Evolutionary conservation across 2,888 invertebrate genomes (phyloP).

Genomic region (Lymantria monacha): DNA sequence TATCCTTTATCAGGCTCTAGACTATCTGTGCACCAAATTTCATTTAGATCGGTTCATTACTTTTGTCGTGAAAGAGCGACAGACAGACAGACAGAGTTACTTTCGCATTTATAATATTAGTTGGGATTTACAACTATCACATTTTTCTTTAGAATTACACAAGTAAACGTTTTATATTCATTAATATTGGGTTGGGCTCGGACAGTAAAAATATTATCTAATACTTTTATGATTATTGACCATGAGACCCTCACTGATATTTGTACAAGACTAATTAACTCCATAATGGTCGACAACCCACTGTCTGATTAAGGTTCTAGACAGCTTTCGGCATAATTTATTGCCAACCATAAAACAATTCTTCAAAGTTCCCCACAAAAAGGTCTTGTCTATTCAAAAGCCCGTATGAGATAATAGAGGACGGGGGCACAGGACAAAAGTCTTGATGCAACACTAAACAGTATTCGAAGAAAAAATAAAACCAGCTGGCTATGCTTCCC

Average conservation of each 20-base stretch:
- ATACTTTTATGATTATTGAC: constrained; percentile 23
- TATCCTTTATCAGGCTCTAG: too few relatives aligned
- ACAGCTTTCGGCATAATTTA: constrained; percentile 62
- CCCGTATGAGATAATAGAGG: constrained; percentile 71
- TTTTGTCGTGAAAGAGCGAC: too few relatives aligned
- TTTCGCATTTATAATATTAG: too few relatives aligned
- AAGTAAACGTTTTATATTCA: constrained; percentile 11
- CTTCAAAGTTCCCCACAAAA: constrained; percentile 75
- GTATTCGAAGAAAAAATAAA: constrained; percentile 58
- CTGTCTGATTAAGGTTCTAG: constrained; percentile 38
- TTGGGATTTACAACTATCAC: too few relatives aligned
- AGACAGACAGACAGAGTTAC: too few relatives aligned
- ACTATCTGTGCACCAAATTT: too few relatives aligned
- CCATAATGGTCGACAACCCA: constrained; percentile 48
- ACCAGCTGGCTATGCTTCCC: constrained; percentile 65
- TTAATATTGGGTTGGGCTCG: constrained; percentile 30
- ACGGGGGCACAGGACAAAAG: constrained; percentile 73
- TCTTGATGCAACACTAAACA: constrained; percentile 68
- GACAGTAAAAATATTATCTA: constrained; percentile 33
- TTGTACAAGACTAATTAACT: constrained; percentile 50
- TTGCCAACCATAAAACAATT: constrained; percentile 76
- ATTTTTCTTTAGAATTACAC: too few relatives aligned
- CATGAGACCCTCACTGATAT: constrained; percentile 16
- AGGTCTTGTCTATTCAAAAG: constrained; percentile 64
- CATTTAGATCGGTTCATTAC: too few relatives aligned